phyloP scores from a whole-genome alignment of 2,888 invertebrate species.

The Parascotia fuliginaria region DNA sequence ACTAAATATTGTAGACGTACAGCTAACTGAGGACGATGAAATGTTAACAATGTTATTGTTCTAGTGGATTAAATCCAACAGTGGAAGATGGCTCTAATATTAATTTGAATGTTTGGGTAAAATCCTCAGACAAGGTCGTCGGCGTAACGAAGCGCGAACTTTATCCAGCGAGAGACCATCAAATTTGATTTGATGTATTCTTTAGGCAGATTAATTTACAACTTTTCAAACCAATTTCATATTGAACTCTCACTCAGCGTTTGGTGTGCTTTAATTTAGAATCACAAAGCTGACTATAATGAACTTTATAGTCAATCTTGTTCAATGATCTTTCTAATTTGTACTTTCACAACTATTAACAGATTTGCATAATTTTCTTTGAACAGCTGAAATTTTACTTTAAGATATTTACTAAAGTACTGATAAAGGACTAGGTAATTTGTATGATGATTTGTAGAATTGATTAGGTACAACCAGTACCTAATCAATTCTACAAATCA shows the following conservation, averaged over 20 bases:
- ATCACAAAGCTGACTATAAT: background rate
- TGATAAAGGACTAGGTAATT: no score
- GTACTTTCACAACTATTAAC: no score
- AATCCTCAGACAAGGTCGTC: conserved; percentile 67
- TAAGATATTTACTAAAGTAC: no score
- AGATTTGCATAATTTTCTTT: no score
- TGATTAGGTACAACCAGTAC: no score
- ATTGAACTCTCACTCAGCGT: conserved; percentile 10
- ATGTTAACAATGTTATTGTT: conserved; percentile 81
- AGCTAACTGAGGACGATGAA: conserved; percentile 73
- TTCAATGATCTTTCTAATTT: no score
- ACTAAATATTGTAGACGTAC: conserved; percentile 72
- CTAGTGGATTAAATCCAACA: conserved; percentile 74
- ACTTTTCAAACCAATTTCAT: conserved; percentile 38
- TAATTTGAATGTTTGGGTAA: conserved; percentile 74
- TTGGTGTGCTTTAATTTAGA: background rate
- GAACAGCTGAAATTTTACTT: no score
- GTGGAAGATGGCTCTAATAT: conserved; percentile 67
- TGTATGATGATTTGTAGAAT: no score
- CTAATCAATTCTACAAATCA: no score
- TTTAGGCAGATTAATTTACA: conserved; percentile 47
- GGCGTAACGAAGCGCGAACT: conserved; percentile 58
- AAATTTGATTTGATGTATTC: conserved; percentile 57
- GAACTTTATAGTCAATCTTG: no score
- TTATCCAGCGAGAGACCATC: conserved; percentile 51